Conservation (phyloP, 92 coral and sea anemone genomes). For the Diadumene lineata region DNA sequence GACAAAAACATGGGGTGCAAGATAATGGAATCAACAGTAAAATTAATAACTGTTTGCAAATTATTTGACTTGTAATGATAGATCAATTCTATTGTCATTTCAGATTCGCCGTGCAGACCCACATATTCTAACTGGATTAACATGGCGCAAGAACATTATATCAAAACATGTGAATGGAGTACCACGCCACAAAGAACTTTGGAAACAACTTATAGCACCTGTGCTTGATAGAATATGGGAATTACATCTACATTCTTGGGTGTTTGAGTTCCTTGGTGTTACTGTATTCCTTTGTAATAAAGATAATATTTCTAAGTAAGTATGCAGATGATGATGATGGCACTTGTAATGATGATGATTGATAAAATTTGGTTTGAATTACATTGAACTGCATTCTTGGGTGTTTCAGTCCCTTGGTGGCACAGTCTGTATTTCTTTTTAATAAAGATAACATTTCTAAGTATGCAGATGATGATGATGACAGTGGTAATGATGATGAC, state of each 20-base stretch:
- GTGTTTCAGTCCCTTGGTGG: too few species aligned
- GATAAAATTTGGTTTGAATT: too few species aligned
- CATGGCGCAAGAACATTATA: slow-evolving; percentile 81
- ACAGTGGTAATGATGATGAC: too few species aligned
- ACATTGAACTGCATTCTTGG: too few species aligned
- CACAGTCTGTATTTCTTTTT: too few species aligned
- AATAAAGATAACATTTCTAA: too few species aligned
- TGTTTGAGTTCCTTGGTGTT: slow-evolving; percentile 78
- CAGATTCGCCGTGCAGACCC: slow-evolving; percentile 92
- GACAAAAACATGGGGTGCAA: too few species aligned
- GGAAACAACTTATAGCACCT: slow-evolving; percentile 74
- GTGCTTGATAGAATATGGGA: slow-evolving; percentile 82
- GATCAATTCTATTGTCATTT: too few species aligned
- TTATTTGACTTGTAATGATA: too few species aligned
- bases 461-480: too few species aligned
- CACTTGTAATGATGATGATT: background rate
- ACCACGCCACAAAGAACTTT: slow-evolving; percentile 67
- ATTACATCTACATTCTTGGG: slow-evolving; percentile 89
- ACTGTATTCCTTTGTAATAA: slow-evolving; percentile 71
- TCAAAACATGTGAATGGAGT: slow-evolving; percentile 52
- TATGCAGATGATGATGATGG: background rate
- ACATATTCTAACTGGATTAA: slow-evolving; percentile 79
- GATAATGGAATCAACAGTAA: too few species aligned
- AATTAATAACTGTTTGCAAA: too few species aligned
- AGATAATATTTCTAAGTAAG: slow-evolving; percentile 82